These are phyloP conservation scores for Alcedo quadribrachys DNA, from an alignment of 2,797 vertebrate species.

Conservation along the genomic window DNA sequence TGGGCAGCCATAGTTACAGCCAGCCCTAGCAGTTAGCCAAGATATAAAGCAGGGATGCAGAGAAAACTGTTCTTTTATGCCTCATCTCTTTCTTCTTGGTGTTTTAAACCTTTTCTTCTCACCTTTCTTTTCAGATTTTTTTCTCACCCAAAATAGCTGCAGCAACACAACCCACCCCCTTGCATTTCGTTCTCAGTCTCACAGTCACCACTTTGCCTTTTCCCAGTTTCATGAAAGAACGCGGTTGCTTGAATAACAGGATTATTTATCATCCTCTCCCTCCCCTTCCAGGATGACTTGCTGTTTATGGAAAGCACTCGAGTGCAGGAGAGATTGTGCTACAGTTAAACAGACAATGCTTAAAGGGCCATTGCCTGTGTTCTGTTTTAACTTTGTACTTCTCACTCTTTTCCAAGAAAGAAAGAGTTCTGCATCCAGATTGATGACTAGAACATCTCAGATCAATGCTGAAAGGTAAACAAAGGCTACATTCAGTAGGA, in stretches of 20 bases:
- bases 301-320: constrained; percentile 69
- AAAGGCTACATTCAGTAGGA: neutral
- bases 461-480: neutral
- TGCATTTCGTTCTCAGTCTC: neutral
- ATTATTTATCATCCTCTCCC: constrained; percentile 73
- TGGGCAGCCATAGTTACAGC: neutral
- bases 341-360: constrained; percentile 66
- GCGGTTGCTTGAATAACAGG: constrained; percentile 62
- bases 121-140: constrained; percentile 27
- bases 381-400: neutral
- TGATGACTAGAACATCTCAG: neutral
- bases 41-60: neutral
- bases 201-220: constrained; percentile 48
- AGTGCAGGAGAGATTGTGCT: constrained; percentile 49
- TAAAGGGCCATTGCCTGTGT: constrained; percentile 56
- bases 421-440: neutral
- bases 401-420: neutral
- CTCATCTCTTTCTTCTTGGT: neutral
- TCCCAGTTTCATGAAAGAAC: constrained; percentile 65
- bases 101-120: constrained; percentile 18
- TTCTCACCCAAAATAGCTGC: neutral
- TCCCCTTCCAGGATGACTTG: constrained; percentile 70
- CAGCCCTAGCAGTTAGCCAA: neutral
- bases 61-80: neutral
- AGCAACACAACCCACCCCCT: neutral